Percentiles rank a stretch among this genome's conserved stretches.
Evolutionary conservation across 2,797 vertebrate genomes (phyloP).

Genomic region (Typhlichthys subterraneus): DNA sequence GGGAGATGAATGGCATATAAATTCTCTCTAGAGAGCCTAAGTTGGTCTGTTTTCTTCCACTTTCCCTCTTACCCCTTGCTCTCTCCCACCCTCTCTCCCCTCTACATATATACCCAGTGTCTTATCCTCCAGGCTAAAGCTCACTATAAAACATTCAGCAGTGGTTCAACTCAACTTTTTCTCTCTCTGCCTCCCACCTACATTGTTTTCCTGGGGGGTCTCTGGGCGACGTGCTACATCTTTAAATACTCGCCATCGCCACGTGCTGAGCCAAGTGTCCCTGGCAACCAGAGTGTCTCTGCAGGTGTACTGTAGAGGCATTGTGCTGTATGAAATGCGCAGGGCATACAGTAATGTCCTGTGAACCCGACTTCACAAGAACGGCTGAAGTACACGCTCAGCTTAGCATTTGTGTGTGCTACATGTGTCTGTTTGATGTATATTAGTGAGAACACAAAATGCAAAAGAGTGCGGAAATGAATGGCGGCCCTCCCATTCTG

Average conservation of each 20-base stretch:
- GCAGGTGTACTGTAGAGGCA: slow-evolving; percentile 1
- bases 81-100: slow-evolving; percentile 28
- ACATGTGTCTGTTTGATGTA: too few relatives aligned
- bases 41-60: slow-evolving; percentile 7
- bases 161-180: slow-evolving; percentile 50
- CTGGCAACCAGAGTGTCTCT: slow-evolving; percentile 25
- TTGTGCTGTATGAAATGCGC: slow-evolving; percentile 2
- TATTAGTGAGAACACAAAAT: too few relatives aligned
- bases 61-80: slow-evolving; percentile 19
- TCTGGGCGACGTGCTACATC: slow-evolving; percentile 53
- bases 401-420: too few relatives aligned
- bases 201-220: slow-evolving; percentile 55
- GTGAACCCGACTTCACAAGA: neutral
- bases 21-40: slow-evolving; percentile 32
- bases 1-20: slow-evolving; percentile 33
- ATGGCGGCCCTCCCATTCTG: too few relatives aligned
- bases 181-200: slow-evolving; percentile 32
- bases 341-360: neutral
- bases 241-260: slow-evolving; percentile 52
- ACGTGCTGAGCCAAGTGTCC: slow-evolving; percentile 36
- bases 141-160: slow-evolving; percentile 78
- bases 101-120: slow-evolving; percentile 49
- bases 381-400: neutral
- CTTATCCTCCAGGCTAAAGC: slow-evolving; percentile 68
- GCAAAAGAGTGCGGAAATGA: too few relatives aligned